Percentiles rank a stretch among this genome's conserved stretches.
These are phyloP conservation scores for Acanthosepion pharaonis DNA, from an alignment of 2,888 invertebrate species.

Conservation along the genomic window DNA sequence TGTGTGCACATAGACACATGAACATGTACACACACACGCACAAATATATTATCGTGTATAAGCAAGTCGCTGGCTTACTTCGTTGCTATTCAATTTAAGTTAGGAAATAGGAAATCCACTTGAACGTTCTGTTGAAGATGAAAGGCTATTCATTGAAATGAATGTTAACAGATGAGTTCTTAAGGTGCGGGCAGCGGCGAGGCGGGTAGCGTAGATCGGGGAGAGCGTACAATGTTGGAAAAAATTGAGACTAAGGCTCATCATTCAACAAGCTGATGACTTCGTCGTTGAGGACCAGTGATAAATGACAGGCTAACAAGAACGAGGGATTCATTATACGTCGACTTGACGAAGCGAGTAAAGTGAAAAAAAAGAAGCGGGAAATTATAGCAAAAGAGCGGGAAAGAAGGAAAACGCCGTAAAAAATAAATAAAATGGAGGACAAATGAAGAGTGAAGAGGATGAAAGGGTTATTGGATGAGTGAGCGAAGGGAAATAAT, in stretches of 20 bases:
- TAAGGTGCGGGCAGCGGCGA: not conserved
- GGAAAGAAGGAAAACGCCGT: not conserved
- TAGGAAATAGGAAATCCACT: not conserved
- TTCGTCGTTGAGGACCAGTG: not conserved
- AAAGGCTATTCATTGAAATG: not conserved
- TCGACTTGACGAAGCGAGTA: not conserved
- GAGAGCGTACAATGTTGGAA: not conserved
- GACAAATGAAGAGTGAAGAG: not conserved
- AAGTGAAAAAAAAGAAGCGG: not conserved
- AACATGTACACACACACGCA: not conserved
- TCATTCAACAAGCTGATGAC: conserved; percentile 12
- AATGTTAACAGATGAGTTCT: not conserved
- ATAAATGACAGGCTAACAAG: conserved; percentile 6
- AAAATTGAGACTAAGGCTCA: not conserved
- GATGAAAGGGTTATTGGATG: not conserved
- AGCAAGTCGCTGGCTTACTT: not conserved
- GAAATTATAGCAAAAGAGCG: not conserved
- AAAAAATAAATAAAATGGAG: not conserved
- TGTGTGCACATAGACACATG: no score
- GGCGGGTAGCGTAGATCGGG: not conserved
- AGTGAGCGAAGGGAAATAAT: not conserved
- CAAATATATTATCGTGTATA: not conserved
- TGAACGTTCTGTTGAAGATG: not conserved
- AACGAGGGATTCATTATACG: not conserved
- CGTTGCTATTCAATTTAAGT: not conserved